phyloP scores from a whole-genome alignment of 2,113 vertebrate genomes.

The Chloropsis hardwickii region DNA sequence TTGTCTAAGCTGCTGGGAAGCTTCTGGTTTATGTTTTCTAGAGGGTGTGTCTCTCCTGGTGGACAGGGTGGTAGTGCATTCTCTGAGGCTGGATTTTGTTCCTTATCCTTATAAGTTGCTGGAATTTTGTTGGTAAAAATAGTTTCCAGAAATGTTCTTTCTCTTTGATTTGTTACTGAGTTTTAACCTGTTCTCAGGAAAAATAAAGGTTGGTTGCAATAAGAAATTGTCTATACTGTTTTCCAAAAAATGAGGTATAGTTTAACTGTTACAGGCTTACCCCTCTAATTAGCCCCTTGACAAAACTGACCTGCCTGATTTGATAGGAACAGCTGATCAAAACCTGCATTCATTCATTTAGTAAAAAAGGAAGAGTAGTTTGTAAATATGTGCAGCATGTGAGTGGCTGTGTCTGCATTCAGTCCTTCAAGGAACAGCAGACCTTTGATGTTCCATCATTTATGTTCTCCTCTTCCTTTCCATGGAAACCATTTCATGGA shows the following conservation, averaged over 20 bases:
- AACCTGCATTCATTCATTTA: not conserved
- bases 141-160: not conserved
- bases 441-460: not conserved
- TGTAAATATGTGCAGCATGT: not conserved
- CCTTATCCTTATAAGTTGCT: not conserved
- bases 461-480: constrained; percentile 6
- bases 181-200: not conserved
- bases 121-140: not conserved
- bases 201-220: not conserved
- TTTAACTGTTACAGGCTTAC: not conserved
- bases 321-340: not conserved
- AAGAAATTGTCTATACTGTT: not conserved
- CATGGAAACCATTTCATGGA: not conserved
- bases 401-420: not conserved
- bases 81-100: not conserved
- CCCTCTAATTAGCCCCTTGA: not conserved
- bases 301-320: not conserved
- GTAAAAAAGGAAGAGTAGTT: not conserved
- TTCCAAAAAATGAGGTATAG: not conserved
- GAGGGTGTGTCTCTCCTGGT: not conserved
- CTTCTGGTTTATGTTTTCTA: not conserved
- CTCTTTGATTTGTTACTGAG: not conserved
- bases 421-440: not conserved
- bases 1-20: not conserved
- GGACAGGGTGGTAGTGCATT: not conserved